Evolutionary conservation across 2,888 invertebrate species (phyloP).

Genomic region (Lypha dubia): DNA sequence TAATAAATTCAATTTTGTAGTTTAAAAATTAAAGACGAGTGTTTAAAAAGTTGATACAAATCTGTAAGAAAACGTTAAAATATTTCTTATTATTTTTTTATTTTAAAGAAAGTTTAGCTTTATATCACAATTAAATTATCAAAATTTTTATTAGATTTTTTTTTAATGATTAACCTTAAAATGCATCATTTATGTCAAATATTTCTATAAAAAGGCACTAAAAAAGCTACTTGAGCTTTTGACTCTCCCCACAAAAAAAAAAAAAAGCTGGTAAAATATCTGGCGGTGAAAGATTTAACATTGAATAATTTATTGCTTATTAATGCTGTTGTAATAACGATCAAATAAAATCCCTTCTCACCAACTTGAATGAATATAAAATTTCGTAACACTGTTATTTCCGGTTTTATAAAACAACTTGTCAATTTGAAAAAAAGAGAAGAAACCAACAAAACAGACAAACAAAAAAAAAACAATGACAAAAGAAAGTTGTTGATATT

Average conservation of each 20-base stretch:
- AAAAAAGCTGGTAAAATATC: neutral
- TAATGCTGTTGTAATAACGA: neutral
- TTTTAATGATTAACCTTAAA: neutral
- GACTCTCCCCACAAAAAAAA: neutral
- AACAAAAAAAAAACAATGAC: conserved; percentile 3
- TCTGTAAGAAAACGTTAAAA: neutral
- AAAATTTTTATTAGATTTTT: neutral
- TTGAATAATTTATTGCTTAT: neutral
- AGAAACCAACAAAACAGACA: neutral
- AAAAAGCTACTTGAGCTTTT: neutral
- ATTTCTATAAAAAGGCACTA: neutral
- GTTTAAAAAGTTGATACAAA: neutral
- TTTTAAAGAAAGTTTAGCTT: neutral
- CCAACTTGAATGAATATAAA: neutral
- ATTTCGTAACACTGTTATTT: conserved; percentile 31
- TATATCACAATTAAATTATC: neutral
- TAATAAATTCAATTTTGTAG: neutral
- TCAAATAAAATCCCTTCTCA: neutral
- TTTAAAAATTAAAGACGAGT: neutral
- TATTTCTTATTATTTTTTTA: neutral
- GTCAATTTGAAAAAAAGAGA: neutral
- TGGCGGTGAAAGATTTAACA: neutral
- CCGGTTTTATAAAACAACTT: conserved; percentile 11
- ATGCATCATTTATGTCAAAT: neutral
- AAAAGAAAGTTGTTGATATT: conserved; percentile 40